Conservation (phyloP, 2,888 invertebrate genomes). For the Cheilosia variabilis region DNA sequence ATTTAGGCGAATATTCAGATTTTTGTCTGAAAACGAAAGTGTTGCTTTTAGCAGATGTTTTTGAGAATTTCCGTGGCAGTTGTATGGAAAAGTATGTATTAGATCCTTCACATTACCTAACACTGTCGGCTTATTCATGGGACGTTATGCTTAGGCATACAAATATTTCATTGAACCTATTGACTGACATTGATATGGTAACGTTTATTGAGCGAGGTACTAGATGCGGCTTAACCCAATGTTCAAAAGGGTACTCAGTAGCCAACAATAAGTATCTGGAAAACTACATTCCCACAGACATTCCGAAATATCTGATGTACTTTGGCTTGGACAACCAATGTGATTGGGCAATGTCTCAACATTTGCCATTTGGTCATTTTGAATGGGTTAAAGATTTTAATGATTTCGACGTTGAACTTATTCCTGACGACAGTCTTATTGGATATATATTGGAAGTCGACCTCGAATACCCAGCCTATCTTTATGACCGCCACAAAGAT, state of each 20-base stretch:
- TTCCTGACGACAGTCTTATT: slow-evolving; percentile 55
- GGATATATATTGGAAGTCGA: slow-evolving; percentile 77
- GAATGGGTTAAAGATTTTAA: slow-evolving; percentile 76
- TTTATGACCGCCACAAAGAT: slow-evolving; percentile 11
- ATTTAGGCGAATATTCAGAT: too few species aligned
- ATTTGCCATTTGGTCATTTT: slow-evolving; percentile 78
- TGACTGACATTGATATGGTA: neutral
- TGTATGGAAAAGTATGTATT: slow-evolving; percentile 19
- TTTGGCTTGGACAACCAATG: slow-evolving; percentile 81
- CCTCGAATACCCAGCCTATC: neutral
- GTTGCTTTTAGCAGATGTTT: slow-evolving; percentile 32
- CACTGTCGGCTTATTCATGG: neutral
- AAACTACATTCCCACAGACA: neutral
- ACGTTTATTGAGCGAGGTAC: neutral
- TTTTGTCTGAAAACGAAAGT: too few species aligned
- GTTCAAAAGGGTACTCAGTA: neutral
- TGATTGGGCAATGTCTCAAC: slow-evolving; percentile 79
- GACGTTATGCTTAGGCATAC: neutral
- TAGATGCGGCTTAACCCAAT: slow-evolving; percentile 7
- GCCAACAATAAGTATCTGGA: slow-evolving; percentile 7
- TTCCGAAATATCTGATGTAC: slow-evolving; percentile 77
- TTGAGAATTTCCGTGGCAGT: slow-evolving; percentile 23
- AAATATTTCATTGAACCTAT: neutral
- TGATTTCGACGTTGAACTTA: slow-evolving; percentile 49
- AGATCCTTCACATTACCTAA: slow-evolving; percentile 2